Evolutionary conservation across 1,140 invertebrate species (phyloP).

Genomic region (Drosophila elegans): DNA sequence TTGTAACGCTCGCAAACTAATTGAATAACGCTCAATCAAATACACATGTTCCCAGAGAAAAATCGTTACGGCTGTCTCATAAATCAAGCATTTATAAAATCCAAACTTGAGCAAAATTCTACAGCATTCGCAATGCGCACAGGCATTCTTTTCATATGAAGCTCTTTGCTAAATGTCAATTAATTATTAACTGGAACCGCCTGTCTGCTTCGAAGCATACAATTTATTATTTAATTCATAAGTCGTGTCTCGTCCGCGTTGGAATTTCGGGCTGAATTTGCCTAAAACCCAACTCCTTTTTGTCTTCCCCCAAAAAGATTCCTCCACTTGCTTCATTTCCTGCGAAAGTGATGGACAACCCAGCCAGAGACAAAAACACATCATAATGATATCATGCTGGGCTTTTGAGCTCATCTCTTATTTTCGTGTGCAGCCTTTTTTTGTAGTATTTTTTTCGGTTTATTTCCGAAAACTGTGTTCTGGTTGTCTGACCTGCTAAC

Average conservation of each 20-base stretch:
- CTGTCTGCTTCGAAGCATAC: slow-evolving; percentile 12
- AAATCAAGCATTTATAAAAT: slow-evolving; percentile 74
- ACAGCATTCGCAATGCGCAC: slow-evolving; percentile 37
- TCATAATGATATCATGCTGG: slow-evolving; percentile 70
- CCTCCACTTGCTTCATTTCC: slow-evolving; percentile 65
- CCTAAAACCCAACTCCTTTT: slow-evolving; percentile 21
- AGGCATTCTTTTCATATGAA: slow-evolving; percentile 48
- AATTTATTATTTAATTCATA: slow-evolving; percentile 74
- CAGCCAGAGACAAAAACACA: slow-evolving; percentile 15
- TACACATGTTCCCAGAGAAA: slow-evolving; percentile 50
- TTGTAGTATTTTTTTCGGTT: slow-evolving; percentile 30
- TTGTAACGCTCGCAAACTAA: slow-evolving; percentile 52
- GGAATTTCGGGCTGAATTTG: slow-evolving; percentile 46
- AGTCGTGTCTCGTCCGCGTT: slow-evolving; percentile 50
- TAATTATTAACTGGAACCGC: slow-evolving; percentile 70
- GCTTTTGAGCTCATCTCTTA: slow-evolving; percentile 55
- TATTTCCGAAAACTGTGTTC: slow-evolving; percentile 51
- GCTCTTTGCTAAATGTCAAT: slow-evolving; percentile 78
- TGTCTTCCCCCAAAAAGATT: slow-evolving; percentile 8
- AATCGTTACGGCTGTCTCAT: slow-evolving; percentile 42
- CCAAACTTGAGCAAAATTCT: slow-evolving; percentile 62
- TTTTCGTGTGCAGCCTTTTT: slow-evolving; percentile 36
- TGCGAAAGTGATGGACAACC: slow-evolving; percentile 71
- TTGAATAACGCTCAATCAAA: slow-evolving; percentile 39
- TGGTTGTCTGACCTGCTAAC: slow-evolving; percentile 41